phyloP scores from a whole-genome alignment of 2,888 invertebrate species.

The Xestia xanthographa region DNA sequence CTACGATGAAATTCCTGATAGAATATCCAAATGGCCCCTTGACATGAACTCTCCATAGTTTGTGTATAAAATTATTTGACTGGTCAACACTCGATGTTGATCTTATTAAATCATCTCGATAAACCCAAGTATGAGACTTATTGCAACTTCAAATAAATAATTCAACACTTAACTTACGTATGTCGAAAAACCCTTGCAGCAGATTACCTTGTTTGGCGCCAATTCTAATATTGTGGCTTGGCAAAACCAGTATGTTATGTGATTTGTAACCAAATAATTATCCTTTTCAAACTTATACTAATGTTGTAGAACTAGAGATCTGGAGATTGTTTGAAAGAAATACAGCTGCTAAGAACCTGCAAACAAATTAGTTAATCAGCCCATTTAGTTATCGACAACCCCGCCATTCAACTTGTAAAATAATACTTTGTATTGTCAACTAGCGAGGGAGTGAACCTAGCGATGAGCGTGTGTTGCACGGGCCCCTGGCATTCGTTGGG shows the following conservation, averaged over 20 bases:
- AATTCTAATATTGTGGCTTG: conserved; percentile 23
- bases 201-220: neutral
- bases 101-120: neutral
- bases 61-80: neutral
- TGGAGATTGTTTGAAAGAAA: neutral
- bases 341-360: neutral
- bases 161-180: neutral
- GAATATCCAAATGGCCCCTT: neutral
- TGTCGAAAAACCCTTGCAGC: neutral
- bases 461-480: conserved; percentile 82
- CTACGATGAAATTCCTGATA: neutral
- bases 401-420: conserved; percentile 3
- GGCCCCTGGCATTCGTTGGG: conserved; percentile 84
- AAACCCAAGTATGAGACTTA: neutral
- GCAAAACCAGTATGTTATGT: conserved; percentile 14
- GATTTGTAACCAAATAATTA: neutral
- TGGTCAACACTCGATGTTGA: neutral
- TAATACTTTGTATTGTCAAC: conserved; percentile 75
- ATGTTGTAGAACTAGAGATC: neutral
- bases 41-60: neutral
- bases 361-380: conserved; percentile 42
- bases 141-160: neutral
- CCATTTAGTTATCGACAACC: conserved; percentile 6
- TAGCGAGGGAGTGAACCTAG: conserved; percentile 86
- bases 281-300: neutral